These are phyloP conservation scores for Melanotus villosus DNA, from an alignment of 2,888 invertebrate genomes.

Conservation along the genomic window DNA sequence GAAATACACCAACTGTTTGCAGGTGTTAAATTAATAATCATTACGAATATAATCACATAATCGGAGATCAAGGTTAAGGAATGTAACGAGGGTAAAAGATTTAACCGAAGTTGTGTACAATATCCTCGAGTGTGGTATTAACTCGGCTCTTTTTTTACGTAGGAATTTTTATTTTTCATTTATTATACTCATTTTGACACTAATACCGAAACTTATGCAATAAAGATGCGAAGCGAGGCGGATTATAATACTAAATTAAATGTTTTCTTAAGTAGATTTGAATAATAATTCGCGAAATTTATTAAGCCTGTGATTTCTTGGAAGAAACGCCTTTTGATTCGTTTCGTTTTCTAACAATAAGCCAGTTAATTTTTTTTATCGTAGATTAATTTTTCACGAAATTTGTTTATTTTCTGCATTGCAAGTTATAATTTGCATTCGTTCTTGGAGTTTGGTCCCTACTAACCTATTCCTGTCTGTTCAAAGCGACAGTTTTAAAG, in stretches of 20 bases:
- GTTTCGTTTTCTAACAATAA: no score
- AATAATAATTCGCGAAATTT: slow-evolving; percentile 21
- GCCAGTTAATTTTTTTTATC: no score
- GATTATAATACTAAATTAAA: slow-evolving; percentile 23
- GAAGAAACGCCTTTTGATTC: not conserved
- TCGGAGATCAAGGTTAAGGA: slow-evolving; percentile 21
- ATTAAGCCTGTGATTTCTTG: not conserved
- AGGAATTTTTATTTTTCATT: slow-evolving; percentile 7
- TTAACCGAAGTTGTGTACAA: not conserved
- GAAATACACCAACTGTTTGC: slow-evolving; percentile 21
- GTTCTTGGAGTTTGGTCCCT: not conserved
- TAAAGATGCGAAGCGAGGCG: not conserved
- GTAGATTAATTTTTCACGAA: no score
- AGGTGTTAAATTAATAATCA: slow-evolving; percentile 31
- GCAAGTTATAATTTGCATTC: slow-evolving; percentile 10
- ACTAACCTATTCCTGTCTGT: not conserved
- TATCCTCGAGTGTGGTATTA: not conserved
- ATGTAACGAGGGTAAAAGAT: not conserved
- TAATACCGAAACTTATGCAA: slow-evolving; percentile 25
- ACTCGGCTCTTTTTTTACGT: not conserved
- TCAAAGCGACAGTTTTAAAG: not conserved
- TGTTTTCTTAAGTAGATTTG: slow-evolving; percentile 23
- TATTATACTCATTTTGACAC: slow-evolving; percentile 18
- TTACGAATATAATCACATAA: not conserved
- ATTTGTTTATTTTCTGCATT: slow-evolving; percentile 13